These are phyloP conservation scores for Archegozetes longisetosus DNA, from an alignment of 1,140 invertebrate species.

Conservation along the genomic window DNA sequence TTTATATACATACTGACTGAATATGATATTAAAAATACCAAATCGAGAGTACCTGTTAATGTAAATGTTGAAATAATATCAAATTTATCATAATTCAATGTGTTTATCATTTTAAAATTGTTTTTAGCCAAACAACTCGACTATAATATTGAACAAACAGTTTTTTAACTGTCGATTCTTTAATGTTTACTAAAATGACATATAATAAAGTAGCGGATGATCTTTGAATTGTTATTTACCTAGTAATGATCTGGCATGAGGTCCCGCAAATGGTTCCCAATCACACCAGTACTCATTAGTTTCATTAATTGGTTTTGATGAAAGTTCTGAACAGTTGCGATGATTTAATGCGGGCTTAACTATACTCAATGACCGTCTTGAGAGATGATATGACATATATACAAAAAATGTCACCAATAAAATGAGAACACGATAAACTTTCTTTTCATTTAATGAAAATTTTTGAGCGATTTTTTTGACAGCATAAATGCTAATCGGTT, in stretches of 20 bases:
- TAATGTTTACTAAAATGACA: too few relatives aligned
- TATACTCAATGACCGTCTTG: conserved; percentile 79
- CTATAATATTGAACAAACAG: too few relatives aligned
- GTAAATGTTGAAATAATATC: conserved; percentile 56
- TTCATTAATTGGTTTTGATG: background rate
- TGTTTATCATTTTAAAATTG: too few relatives aligned
- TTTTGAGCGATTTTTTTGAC: background rate
- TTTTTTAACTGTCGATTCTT: too few relatives aligned
- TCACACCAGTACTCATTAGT: conserved; percentile 55
- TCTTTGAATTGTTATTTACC: background rate
- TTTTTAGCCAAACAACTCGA: too few relatives aligned
- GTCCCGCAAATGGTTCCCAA: conserved; percentile 75
- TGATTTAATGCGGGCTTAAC: conserved; percentile 69
- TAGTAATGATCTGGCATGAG: background rate
- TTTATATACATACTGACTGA: conserved; percentile 76
- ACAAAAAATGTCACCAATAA: conserved; percentile 66
- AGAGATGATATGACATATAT: conserved; percentile 77
- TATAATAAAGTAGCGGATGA: background rate
- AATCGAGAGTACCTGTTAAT: conserved; percentile 45
- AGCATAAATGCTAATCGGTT: background rate
- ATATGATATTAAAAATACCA: conserved; percentile 79
- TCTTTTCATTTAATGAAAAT: background rate
- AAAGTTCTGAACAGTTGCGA: conserved; percentile 50
- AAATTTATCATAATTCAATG: conserved; percentile 54
- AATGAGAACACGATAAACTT: conserved; percentile 34